A percentile compares a stretch with the other conserved stretches of the same genome.
phyloP scores from a whole-genome alignment of 2,113 vertebrate species.

The Hemicordylus capensis region DNA sequence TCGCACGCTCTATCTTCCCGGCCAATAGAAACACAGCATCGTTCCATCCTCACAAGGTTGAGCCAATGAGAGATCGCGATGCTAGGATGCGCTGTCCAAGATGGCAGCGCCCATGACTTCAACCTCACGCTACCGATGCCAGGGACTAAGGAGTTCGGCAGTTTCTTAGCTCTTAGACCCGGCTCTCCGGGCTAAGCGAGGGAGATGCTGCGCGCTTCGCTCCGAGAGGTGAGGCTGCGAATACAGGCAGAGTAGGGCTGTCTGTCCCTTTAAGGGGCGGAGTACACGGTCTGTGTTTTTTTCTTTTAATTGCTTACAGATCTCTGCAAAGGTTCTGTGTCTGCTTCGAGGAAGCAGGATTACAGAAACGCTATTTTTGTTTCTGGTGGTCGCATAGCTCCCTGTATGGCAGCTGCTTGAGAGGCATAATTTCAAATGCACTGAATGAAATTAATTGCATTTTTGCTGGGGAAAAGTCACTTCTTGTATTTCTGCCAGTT shows the following conservation, averaged over 20 bases:
- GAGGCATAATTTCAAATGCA: not conserved
- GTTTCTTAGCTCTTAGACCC: not conserved
- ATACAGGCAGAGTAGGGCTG: accelerated
- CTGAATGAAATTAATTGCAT: no score
- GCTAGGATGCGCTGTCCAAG: slow-evolving; percentile 42
- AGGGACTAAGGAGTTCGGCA: not conserved
- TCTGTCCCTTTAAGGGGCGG: not conserved
- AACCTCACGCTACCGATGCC: not conserved
- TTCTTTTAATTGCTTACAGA: no score
- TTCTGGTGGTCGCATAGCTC: no score
- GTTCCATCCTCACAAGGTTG: not conserved
- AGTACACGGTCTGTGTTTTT: accelerated
- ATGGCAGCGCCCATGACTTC: slow-evolving; percentile 63
- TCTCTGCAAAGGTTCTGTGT: no score
- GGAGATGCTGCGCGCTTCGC: slow-evolving; percentile 81
- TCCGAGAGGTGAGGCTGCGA: slow-evolving; percentile 90
- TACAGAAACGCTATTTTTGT: no score
- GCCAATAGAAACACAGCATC: slow-evolving; percentile 75
- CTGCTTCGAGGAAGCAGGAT: no score
- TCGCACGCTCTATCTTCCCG: accelerated
- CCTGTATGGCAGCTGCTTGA: not conserved
- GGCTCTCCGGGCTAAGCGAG: not conserved
- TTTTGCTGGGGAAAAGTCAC: not conserved
- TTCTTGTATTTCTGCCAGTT: not conserved
- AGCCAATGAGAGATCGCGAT: slow-evolving; percentile 77